A percentile compares a stretch with the other conserved stretches of the same genome.
Evolutionary conservation across 1,140 invertebrate species (phyloP).

Genomic region (Trichonephila clavata): DNA sequence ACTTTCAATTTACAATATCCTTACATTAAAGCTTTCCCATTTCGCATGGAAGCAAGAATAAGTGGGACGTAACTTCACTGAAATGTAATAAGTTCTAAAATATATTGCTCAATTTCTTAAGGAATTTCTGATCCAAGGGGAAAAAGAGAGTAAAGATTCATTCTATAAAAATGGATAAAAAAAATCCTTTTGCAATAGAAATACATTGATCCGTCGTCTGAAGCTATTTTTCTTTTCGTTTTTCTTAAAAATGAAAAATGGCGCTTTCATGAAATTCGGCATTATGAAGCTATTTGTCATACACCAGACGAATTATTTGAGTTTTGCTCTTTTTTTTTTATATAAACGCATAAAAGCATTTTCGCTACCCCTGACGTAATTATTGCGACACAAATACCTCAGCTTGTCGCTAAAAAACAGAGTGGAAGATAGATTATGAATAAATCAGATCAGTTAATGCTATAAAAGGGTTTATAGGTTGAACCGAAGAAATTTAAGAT

Average conservation of each 20-base stretch:
- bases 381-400: constrained; percentile 3
- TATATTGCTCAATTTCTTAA: constrained; percentile 65
- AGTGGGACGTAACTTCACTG: constrained; percentile 11
- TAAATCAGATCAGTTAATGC: constrained; percentile 16
- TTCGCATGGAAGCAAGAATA: neutral
- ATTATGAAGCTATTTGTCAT: constrained; percentile 75
- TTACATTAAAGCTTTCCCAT: constrained; percentile 14
- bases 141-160: constrained; percentile 22
- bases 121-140: constrained; percentile 15
- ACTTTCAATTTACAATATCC: neutral
- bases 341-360: neutral
- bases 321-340: neutral
- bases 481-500: neutral
- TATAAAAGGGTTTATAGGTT: neutral
- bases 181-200: constrained; percentile 44
- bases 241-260: constrained; percentile 68
- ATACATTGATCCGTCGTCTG: constrained; percentile 48
- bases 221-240: constrained; percentile 38
- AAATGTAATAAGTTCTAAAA: constrained; percentile 66
- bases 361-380: constrained; percentile 41
- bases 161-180: neutral
- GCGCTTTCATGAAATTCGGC: constrained; percentile 63
- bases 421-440: constrained; percentile 37
- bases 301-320: constrained; percentile 59
- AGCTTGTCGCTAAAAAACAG: neutral